Conservation (phyloP, 2,888 invertebrate genomes). For the Troilus luridus region DNA sequence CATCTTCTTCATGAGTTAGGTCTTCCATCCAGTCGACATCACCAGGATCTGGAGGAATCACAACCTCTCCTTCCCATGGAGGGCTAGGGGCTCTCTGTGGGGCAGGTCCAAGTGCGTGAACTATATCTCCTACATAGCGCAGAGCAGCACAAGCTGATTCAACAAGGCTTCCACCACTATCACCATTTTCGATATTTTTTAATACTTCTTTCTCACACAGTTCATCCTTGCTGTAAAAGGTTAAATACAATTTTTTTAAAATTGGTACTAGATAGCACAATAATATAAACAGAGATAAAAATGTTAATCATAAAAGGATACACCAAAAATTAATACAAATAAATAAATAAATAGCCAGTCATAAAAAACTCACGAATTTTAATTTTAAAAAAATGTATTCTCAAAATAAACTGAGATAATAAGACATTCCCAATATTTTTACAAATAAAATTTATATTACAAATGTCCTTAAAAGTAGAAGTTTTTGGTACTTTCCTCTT, state of each 20-base stretch:
- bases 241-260: neutral
- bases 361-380: no score
- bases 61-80: constrained; percentile 84
- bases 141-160: constrained; percentile 88
- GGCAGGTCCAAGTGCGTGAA: constrained; percentile 72
- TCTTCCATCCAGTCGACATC: constrained; percentile 92
- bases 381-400: no score
- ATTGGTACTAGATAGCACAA: neutral
- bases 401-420: no score
- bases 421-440: no score
- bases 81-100: constrained; percentile 74
- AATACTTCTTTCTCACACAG: constrained; percentile 62
- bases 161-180: constrained; percentile 70
- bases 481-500: no score
- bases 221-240: constrained; percentile 60
- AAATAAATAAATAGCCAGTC: no score
- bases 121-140: constrained; percentile 86
- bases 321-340: neutral
- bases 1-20: constrained; percentile 82
- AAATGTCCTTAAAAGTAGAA: neutral
- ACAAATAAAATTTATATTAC: no score
- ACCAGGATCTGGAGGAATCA: constrained; percentile 74
- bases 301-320: neutral
- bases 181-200: constrained; percentile 57
- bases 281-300: neutral